A percentile compares a stretch with the other conserved stretches of the same genome.
phyloP scores from a whole-genome alignment of 2,888 invertebrate species.

The Caradrina clavipalpis region DNA sequence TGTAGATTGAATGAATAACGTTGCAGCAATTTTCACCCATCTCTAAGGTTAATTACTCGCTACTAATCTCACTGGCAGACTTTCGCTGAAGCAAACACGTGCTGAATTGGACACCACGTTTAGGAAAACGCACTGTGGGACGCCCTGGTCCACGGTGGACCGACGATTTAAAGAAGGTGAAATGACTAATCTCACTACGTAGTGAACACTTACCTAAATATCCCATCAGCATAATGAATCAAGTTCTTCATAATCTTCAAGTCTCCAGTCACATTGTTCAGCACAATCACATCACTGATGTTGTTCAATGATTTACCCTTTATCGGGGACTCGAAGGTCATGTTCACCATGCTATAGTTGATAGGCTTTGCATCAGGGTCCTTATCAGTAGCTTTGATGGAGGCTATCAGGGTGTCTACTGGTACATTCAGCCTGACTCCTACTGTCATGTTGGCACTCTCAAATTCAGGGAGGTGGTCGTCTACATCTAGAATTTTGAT shows the following conservation, averaged over 20 bases:
- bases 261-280: constrained; percentile 93
- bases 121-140: too few species aligned
- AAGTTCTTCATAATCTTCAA: constrained; percentile 93
- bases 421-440: constrained; percentile 94
- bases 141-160: too few species aligned
- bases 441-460: constrained; percentile 91
- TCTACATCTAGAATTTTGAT: constrained; percentile 93
- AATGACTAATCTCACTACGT: too few species aligned
- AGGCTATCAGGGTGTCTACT: constrained; percentile 93
- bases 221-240: constrained; percentile 92
- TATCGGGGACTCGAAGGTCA: constrained; percentile 90
- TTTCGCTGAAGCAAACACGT: too few species aligned
- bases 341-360: constrained; percentile 91
- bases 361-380: constrained; percentile 93
- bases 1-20: too few species aligned
- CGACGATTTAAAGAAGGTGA: too few species aligned
- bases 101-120: too few species aligned
- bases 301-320: constrained; percentile 84
- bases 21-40: too few species aligned
- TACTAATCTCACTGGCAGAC: too few species aligned
- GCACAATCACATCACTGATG: constrained; percentile 90
- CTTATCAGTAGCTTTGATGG: constrained; percentile 92
- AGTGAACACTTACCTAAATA: constrained; percentile 87
- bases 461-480: constrained; percentile 94
- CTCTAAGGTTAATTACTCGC: too few species aligned